Percentiles rank a stretch among this genome's conserved stretches.
phyloP scores from a whole-genome alignment of 2,113 vertebrate species.

The Corythaixoides concolor region DNA sequence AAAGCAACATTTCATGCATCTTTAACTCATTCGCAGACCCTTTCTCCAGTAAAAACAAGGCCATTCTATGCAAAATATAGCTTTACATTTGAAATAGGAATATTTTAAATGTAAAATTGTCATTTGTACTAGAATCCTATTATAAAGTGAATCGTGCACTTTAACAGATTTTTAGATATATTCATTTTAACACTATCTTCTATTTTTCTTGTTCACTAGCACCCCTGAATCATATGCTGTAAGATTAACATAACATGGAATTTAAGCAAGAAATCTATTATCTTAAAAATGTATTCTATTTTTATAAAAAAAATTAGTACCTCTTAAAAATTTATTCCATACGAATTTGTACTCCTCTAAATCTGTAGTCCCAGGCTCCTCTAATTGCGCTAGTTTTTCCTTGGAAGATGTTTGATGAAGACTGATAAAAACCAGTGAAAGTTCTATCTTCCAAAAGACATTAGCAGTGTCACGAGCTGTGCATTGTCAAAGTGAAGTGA shows the following conservation, averaged over 20 bases:
- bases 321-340: background rate
- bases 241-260: background rate
- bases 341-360: background rate
- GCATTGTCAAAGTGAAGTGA: background rate
- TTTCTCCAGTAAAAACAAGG: background rate
- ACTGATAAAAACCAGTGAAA: background rate
- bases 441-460: background rate
- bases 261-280: background rate
- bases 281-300: background rate
- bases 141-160: background rate
- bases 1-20: background rate
- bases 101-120: background rate
- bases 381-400: background rate
- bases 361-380: background rate
- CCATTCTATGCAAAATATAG: background rate
- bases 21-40: background rate
- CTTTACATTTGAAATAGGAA: background rate
- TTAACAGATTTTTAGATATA: background rate
- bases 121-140: background rate
- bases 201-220: background rate
- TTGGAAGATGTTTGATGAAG: background rate
- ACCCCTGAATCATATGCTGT: background rate
- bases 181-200: background rate
- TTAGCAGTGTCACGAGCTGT: background rate
- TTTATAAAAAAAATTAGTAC: background rate